phyloP scores from a whole-genome alignment of 2,113 vertebrate species.

The Rattus rattus region DNA sequence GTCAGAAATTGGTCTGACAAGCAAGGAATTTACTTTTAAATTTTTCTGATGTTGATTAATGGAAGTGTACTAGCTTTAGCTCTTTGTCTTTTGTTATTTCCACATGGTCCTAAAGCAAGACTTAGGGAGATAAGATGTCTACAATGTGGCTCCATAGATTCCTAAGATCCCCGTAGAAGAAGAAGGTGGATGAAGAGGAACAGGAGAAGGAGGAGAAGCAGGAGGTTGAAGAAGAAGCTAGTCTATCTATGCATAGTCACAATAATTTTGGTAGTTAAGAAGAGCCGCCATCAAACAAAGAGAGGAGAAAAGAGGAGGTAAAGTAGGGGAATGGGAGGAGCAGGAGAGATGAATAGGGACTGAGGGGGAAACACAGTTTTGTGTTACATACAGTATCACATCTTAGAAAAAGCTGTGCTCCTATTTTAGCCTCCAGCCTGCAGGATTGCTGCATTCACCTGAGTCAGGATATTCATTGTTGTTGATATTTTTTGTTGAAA shows the following conservation, averaged over 20 bases:
- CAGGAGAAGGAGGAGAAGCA: too few relatives aligned
- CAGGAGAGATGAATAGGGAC: neutral
- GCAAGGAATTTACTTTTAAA: too few relatives aligned
- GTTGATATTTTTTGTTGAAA: neutral
- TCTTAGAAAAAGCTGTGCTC: neutral
- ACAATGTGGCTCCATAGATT: rapidly evolving
- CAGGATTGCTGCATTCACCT: rapidly evolving
- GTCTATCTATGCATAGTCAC: neutral
- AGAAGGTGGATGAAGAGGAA: too few relatives aligned
- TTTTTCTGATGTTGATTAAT: neutral
- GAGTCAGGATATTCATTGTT: neutral
- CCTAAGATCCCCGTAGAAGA: neutral
- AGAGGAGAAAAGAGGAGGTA: neutral
- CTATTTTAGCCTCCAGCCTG: neutral
- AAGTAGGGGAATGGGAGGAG: neutral
- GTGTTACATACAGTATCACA: neutral
- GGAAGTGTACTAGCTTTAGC: neutral
- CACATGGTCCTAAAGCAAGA: too few relatives aligned
- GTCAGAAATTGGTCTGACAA: too few relatives aligned
- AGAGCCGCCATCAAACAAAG: too few relatives aligned
- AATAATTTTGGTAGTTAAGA: neutral
- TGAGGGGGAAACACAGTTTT: neutral
- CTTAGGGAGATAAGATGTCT: neutral
- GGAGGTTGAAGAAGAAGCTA: neutral
- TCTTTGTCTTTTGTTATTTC: neutral